Evolutionary conservation across 2,797 vertebrate genomes (phyloP).

Genomic region (Alcedo quadribrachys): DNA sequence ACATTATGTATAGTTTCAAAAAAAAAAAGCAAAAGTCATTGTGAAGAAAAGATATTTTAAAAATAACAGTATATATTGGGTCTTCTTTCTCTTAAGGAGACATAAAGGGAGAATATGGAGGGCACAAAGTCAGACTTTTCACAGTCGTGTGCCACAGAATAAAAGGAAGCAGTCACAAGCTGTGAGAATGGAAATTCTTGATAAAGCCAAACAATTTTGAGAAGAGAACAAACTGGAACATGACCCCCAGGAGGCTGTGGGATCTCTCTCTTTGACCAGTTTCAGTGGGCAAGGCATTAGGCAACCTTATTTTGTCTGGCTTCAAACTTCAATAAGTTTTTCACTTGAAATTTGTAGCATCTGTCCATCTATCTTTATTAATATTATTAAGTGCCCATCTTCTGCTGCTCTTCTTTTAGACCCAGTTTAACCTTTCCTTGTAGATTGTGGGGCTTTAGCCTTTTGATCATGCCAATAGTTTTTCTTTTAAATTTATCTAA

Average conservation of each 20-base stretch:
- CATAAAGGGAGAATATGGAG: not conserved
- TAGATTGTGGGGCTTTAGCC: not conserved
- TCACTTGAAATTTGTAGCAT: not conserved
- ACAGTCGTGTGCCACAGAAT: not conserved
- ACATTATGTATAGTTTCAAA: not conserved
- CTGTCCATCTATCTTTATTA: not conserved
- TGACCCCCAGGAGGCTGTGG: not conserved
- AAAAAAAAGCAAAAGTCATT: not conserved
- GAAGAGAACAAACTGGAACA: not conserved
- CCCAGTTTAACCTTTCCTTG: accelerated
- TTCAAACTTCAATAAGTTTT: not conserved
- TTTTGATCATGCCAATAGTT: not conserved
- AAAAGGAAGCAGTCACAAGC: not conserved
- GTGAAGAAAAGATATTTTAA: not conserved
- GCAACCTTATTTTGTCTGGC: not conserved
- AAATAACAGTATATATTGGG: not conserved
- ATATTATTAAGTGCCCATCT: not conserved
- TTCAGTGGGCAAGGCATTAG: not conserved
- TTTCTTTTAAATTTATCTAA: not conserved
- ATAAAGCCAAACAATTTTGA: not conserved
- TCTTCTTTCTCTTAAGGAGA: not conserved
- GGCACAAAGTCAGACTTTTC: not conserved
- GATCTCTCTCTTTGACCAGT: not conserved
- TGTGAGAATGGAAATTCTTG: not conserved
- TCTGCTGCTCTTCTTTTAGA: not conserved